Base-by-base conservation (phyloP, 2,888 invertebrate genomes). In the Chrysina gloriosa region DNA sequence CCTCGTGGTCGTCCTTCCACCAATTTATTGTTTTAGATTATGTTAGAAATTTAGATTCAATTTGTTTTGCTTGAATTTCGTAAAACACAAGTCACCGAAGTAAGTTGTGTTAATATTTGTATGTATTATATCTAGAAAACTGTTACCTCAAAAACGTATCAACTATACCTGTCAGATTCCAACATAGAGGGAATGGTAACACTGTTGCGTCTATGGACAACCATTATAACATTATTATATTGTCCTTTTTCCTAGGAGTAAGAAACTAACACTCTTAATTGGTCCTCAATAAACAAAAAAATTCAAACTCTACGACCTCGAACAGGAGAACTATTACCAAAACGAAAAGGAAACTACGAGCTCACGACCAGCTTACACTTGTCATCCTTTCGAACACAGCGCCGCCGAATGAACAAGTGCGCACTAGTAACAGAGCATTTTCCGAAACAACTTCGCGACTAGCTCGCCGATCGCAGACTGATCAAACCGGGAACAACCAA, bases 201-300 rank as follows among this genome's bases (percentile, higher is more conserved):
- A 71, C 76, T 76, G 71, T 77, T 75, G 71, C 78, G 80, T 71
- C 78, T 76, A 72, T 81, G 77, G 67, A 83, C 83, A 72, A 83
- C 83, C 83, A 83, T 83, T 80, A 80, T 81, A 77, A 78, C 78
- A 74, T 76, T 77, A 74, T 72, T 73, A 72, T 76, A 76, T 71
- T 72, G 76, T 79, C 77, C 75, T 50, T 27, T 6, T 21, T 6
- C 11, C 7, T 29, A 29, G 11, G 6, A 14, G 29, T 14, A 50
- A 65, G 9, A 6, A 64, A 34, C 65, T 36, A 52, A 65, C 65
- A 65, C 65, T 31, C 39, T 50, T 48, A 23, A 63, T 27, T 42
- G 56, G 58, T 65, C 39, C 64, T 36, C 21, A 14, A 14, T 0
- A 21, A 21, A 56, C 58, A 16, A n/a, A n/a, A n/a, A n/a, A n/a